These are phyloP conservation scores for Plecturocebus donacophilus DNA, from an alignment of 2,113 vertebrate species.

Conservation along the genomic window DNA sequence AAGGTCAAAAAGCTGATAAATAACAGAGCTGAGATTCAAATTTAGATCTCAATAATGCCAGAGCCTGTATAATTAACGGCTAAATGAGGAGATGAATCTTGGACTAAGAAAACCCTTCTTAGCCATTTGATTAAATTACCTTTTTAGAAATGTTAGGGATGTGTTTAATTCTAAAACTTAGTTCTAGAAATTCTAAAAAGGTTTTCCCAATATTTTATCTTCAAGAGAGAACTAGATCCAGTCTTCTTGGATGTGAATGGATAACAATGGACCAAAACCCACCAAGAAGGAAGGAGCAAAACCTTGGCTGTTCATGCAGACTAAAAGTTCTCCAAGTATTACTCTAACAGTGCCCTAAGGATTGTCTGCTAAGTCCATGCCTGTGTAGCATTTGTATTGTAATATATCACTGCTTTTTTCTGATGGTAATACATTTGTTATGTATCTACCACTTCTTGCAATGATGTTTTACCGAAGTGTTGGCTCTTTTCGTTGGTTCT, in stretches of 20 bases:
- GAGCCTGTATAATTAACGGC: background rate
- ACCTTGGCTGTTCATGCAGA: background rate
- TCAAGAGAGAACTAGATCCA: background rate
- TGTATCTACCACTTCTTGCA: background rate
- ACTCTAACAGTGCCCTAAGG: background rate
- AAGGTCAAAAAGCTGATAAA: background rate
- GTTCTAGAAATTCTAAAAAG: slow-evolving; percentile 30
- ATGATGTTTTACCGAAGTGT: background rate
- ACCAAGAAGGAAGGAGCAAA: background rate
- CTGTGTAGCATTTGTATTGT: background rate
- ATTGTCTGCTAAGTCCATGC: background rate
- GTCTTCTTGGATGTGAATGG: background rate
- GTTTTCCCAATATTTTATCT: background rate
- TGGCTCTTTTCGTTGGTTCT: background rate
- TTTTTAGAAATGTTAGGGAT: slow-evolving; percentile 9
- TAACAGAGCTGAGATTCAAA: background rate
- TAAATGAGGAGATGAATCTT: background rate
- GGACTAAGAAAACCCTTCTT: background rate
- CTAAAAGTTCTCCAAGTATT: background rate
- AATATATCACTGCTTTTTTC: background rate
- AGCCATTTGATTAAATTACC: background rate
- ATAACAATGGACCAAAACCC: background rate
- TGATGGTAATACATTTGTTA: background rate
- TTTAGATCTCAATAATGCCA: background rate
- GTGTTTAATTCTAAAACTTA: background rate